Evolutionary conservation across 1,140 invertebrate species (phyloP).

Genomic region (Teleopsis dalmanni): DNA sequence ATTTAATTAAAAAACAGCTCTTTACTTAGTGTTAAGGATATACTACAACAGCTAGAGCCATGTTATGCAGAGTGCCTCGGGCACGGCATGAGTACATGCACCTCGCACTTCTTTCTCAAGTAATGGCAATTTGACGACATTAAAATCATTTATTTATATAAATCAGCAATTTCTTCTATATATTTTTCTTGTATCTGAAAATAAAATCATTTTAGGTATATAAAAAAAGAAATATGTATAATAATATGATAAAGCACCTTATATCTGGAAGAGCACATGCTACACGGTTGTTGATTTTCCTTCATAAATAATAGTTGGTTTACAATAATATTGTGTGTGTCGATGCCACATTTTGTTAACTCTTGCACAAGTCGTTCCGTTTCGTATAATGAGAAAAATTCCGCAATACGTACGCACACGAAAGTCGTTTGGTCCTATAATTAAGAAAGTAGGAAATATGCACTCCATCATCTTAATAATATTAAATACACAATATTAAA

Average conservation of each 20-base stretch:
- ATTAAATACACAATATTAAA: too few relatives aligned
- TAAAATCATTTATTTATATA: constrained; percentile 99
- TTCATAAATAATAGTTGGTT: constrained; percentile 69
- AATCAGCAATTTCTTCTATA: constrained; percentile 92
- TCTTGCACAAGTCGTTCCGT: constrained; percentile 93
- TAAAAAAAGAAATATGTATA: constrained; percentile 1
- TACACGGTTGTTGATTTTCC: constrained; percentile 60
- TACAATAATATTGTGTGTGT: constrained; percentile 95
- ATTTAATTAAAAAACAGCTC: too few relatives aligned
- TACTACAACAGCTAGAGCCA: too few relatives aligned
- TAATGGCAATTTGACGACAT: constrained; percentile 90
- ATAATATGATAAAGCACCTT: constrained; percentile 53
- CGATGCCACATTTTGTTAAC: constrained; percentile 90
- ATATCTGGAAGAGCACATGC: constrained; percentile 79
- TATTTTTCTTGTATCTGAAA: constrained; percentile 79
- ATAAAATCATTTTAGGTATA: not conserved
- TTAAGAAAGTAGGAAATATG: not conserved
- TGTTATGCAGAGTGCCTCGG: too few relatives aligned
- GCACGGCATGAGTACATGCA: too few relatives aligned
- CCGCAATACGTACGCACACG: constrained; percentile 98
- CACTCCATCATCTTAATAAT: not conserved
- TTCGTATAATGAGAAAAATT: constrained; percentile 98
- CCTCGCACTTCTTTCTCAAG: constrained; percentile 93
- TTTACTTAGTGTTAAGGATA: too few relatives aligned
- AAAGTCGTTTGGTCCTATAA: constrained; percentile 91